Percentiles rank a stretch among this genome's conserved stretches.
Evolutionary conservation across 2,888 invertebrate species (phyloP).

Genomic region (Imbricaverruca yamaguchii): DNA sequence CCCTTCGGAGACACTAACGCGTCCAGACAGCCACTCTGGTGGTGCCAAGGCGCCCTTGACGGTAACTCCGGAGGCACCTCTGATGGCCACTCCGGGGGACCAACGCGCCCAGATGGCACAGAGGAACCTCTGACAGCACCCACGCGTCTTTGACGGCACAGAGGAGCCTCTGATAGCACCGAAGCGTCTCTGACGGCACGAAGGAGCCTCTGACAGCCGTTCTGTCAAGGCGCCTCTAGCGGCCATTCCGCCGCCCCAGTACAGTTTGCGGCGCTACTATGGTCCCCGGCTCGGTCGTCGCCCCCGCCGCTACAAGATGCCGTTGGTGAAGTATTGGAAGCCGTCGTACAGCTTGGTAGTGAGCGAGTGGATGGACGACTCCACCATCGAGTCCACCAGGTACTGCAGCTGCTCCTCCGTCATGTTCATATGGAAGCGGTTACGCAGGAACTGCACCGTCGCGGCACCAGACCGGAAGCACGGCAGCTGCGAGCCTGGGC

Average conservation of each 20-base stretch:
- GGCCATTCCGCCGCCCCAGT: not conserved
- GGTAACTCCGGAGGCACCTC: no score
- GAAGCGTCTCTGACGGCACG: no score
- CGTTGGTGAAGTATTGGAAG: conserved; percentile 98
- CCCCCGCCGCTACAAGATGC: conserved; percentile 57
- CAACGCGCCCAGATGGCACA: no score
- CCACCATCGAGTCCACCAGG: conserved; percentile 86
- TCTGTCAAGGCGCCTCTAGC: not conserved
- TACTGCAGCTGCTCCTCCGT: conserved; percentile 92
- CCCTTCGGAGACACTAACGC: no score
- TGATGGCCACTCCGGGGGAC: no score
- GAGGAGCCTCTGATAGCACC: no score
- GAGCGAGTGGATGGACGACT: conserved; percentile 87
- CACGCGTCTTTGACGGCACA: no score
- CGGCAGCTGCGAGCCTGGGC: conserved; percentile 80
- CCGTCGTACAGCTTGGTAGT: conserved; percentile 98
- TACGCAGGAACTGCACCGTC: conserved; percentile 56
- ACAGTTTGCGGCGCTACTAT: not conserved
- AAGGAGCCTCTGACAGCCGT: no score
- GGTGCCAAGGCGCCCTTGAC: no score
- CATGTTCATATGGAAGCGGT: conserved; percentile 78
- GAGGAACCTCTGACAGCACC: no score
- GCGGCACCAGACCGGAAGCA: conserved; percentile 91
- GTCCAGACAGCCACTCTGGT: no score
- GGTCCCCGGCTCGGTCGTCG: not conserved